Base-by-base conservation (phyloP, 2,797 vertebrate genomes). In the Halcyon badia region DNA sequence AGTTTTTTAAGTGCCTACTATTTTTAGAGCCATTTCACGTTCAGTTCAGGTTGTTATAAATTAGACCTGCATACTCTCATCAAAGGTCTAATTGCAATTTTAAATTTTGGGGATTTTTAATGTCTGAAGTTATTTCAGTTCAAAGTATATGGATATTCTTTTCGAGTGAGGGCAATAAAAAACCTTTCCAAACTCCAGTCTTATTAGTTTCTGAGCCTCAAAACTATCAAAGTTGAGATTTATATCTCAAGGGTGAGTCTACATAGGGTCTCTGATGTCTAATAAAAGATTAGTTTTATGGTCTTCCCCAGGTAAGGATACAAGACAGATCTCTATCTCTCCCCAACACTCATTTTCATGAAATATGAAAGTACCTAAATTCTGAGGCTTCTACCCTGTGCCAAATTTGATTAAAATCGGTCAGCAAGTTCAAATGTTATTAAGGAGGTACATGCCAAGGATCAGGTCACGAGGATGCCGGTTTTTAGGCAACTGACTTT, bases 11-110 rank as follows among this genome's bases (percentile, higher is more conserved):
- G 35, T 71, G 51, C 11, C 19, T 72, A 48, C 26, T 90, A 69
- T 89, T 89, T 94, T 86, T 80, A 71, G 73, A 76, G 31, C 18
- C 30, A 83, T 94, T 93, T 89, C 28, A 33, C 39, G 7, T 54
- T 86, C 57, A 73, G 33, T 80, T 70, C 52, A 61, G 26, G 21
- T 64, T 71, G 64, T 52, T 79, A 80, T 42, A 73, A 91, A 87
- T 77, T 57, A 80, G 31, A 83, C 26, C 33, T 39, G 37, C 83
- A 33, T 46, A 24, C 10, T 80, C 30, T 83, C 70, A 87, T 73
- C 66, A 85, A 71, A 61, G 16, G 19, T 65, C 37, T 91, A 81
- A 96, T 70, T 60, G 9, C 11, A 11, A 39, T 44, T 61, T 77
- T 81, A 46, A 16, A 30, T 5, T 24, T 8, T 5, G 21, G 22